Conservation (phyloP, 2,888 invertebrate species). For the Drosophila mercatorum region DNA sequence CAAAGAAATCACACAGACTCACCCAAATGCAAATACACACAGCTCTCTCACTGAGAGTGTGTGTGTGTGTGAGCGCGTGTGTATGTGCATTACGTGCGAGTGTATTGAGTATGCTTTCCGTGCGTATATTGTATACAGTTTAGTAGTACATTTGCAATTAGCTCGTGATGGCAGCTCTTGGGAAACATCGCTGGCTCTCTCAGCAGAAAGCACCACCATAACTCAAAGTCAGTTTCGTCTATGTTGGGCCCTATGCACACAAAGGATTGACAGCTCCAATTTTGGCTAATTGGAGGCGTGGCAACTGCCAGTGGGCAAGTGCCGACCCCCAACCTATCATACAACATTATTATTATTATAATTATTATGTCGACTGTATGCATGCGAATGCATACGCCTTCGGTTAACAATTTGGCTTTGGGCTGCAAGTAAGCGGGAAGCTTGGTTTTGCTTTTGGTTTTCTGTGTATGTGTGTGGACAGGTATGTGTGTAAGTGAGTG, state of each 20-base stretch:
- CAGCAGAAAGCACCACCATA: constrained; percentile 84
- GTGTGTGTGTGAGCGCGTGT: neutral
- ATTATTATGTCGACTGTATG: constrained; percentile 19
- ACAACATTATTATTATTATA: constrained; percentile 17
- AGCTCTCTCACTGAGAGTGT: neutral
- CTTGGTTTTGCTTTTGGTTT: constrained; percentile 11
- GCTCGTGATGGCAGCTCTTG: constrained; percentile 51
- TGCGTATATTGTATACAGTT: constrained; percentile 71
- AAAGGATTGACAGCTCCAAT: constrained; percentile 30
- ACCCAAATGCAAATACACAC: constrained; percentile 2
- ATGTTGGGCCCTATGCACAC: constrained; percentile 76
- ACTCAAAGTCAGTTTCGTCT: constrained; percentile 82
- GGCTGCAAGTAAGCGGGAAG: constrained; percentile 69
- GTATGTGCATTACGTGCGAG: constrained; percentile 11
- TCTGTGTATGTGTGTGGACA: neutral
- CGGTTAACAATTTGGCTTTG: constrained; percentile 60
- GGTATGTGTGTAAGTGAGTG: neutral
- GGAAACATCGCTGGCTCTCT: constrained; percentile 72
- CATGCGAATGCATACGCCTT: constrained; percentile 25
- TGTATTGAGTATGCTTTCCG: constrained; percentile 64
- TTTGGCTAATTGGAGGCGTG: constrained; percentile 20
- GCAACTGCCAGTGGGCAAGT: constrained; percentile 28
- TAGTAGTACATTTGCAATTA: constrained; percentile 50
- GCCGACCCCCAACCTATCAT: constrained; percentile 44
- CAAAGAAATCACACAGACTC: constrained; percentile 70